phyloP scores from a whole-genome alignment of 2,113 vertebrate genomes.

The Xiphias gladius region DNA sequence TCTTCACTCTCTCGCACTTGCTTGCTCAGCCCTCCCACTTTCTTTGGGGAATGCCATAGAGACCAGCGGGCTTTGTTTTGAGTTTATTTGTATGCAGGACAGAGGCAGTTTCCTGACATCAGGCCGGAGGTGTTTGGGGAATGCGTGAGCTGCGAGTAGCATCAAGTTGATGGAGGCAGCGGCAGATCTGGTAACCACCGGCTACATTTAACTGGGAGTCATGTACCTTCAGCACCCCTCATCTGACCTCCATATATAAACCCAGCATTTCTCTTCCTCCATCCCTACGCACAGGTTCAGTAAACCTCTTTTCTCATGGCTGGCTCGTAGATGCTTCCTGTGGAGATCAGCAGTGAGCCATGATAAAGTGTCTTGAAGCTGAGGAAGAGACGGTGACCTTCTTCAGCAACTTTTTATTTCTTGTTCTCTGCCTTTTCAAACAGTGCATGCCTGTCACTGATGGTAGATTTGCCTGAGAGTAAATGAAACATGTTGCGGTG shows the following conservation, averaged over 20 bases:
- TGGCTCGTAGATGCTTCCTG: slow-evolving; percentile 1
- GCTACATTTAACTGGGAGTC: slow-evolving; percentile 36
- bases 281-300: background rate
- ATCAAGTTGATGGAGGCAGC: slow-evolving; percentile 33
- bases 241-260: background rate
- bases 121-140: slow-evolving; percentile 67
- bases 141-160: slow-evolving; percentile 60
- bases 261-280: background rate
- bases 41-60: slow-evolving; percentile 57
- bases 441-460: background rate
- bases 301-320: slow-evolving; percentile 9
- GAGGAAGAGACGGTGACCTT: slow-evolving; percentile 4
- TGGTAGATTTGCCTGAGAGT: background rate
- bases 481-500: slow-evolving; percentile 30
- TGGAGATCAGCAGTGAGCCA: slow-evolving; percentile 9
- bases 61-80: slow-evolving; percentile 73
- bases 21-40: slow-evolving; percentile 50
- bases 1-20: slow-evolving; percentile 2
- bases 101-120: slow-evolving; percentile 75
- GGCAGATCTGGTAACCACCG: slow-evolving; percentile 7
- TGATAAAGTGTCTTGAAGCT: slow-evolving; percentile 15
- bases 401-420: background rate
- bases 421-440: background rate
- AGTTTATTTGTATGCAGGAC: slow-evolving; percentile 74
- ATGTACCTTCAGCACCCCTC: background rate